A percentile compares a stretch with the other conserved stretches of the same genome.
Conservation (phyloP, 2,888 invertebrate genomes). For the Helobdella robusta region DNA sequence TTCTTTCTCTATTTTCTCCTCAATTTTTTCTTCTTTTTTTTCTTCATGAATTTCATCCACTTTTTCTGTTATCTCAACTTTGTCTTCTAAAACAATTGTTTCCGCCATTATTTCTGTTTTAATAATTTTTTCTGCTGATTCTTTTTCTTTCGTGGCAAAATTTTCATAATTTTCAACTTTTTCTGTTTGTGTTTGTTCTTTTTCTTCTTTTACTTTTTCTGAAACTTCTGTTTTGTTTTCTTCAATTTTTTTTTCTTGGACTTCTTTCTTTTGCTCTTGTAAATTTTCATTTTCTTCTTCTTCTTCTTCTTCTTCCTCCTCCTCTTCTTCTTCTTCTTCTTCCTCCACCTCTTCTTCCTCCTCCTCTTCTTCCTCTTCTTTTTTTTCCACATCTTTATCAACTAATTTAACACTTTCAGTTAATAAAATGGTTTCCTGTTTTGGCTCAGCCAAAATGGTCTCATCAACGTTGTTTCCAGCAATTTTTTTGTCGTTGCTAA, state of each 20-base stretch:
- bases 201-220: neutral
- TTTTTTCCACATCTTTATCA: slow-evolving; percentile 4
- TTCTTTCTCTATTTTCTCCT: neutral
- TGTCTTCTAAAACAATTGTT: neutral
- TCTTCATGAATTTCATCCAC: neutral
- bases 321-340: neutral
- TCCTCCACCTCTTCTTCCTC: neutral
- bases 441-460: no score
- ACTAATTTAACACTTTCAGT: no score
- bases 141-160: no score
- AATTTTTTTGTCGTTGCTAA: no score
- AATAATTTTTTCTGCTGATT: neutral
- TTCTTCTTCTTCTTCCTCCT: slow-evolving; percentile 6
- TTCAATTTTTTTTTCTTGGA: neutral
- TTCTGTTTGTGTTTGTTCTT: neutral
- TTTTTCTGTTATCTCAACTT: slow-evolving; percentile 1
- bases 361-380: slow-evolving; percentile 7
- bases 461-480: no score
- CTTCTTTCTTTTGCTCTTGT: neutral
- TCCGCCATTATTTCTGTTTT: neutral
- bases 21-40: neutral
- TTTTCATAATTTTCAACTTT: neutral
- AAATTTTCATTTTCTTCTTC: neutral
- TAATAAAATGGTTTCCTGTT: no score
- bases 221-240: neutral